Evolutionary conservation across 2,888 invertebrate genomes (phyloP), one percentile per base, ranked within the genome.

Genomic region (Trypoxylon attenuatum): DNA sequence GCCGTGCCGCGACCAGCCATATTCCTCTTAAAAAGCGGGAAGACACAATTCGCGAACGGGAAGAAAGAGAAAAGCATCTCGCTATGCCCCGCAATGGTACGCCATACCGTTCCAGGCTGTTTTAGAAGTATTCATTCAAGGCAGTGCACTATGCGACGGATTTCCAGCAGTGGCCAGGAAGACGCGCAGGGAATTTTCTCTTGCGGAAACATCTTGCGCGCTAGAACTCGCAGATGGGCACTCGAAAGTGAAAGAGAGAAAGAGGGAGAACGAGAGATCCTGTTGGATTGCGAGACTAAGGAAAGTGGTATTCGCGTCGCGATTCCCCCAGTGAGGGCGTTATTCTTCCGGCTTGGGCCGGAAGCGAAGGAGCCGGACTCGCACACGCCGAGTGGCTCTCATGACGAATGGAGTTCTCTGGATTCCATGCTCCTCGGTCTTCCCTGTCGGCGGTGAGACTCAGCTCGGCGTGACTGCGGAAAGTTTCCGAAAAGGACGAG

Each of bases 121-220:
- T 69, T 51, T 6, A 50, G 52, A 55, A 63, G 53, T 59, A 49
- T 56, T 62, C 54, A 54, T 53, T 33, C 46, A 38, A 21, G 16
- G 13, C 18, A 22, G 16, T 47, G 38, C 22, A 33, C 49, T 22
- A 3, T 13, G 33, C 47, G 46, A 33, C 29, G 63, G 45, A 64
- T 64, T 73, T 64, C 21, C 54, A 50, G 53, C 33, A 13, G 18
- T 58, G 72, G 65, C 69, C 57, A 56, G 61, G 55, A 68, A 62
- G 46, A 63, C 56, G 46, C 39, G 53, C 33, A 47, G 49, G 56
- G 50, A 52, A 57, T 77, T 77, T 71, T 72, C n/a, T 69, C 68
- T 74, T 67, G 74, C 73, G 74, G 71, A 74, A 79, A 63, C 77
- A 77, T 80, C 76, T 81, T 76, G 71, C 57, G n/a, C n/a, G 55